Conservation (phyloP, 2,113 vertebrate species). For the Lycaon pictus region DNA sequence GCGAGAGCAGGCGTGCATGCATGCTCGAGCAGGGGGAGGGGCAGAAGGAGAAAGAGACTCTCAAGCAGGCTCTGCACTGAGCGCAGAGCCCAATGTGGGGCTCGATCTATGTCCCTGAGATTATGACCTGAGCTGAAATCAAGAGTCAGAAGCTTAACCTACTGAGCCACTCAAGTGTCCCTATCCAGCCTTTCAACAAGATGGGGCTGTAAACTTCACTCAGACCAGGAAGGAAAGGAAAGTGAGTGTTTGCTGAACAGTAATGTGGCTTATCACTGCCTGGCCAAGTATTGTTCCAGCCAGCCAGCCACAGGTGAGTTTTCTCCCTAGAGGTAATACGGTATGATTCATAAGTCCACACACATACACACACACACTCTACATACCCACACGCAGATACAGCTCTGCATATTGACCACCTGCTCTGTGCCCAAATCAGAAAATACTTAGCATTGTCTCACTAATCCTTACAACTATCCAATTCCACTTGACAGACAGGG, state of each 20-base stretch:
- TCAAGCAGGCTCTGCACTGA: background rate
- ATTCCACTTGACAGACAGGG: background rate
- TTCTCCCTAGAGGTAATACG: background rate
- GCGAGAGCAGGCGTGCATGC: background rate
- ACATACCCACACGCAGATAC: background rate
- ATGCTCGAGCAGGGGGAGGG: background rate
- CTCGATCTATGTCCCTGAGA: background rate
- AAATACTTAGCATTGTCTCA: background rate
- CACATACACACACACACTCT: background rate
- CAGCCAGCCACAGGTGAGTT: background rate
- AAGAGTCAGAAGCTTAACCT: background rate
- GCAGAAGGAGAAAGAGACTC: background rate
- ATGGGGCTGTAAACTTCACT: background rate
- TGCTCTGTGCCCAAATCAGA: background rate
- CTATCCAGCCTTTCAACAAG: background rate
- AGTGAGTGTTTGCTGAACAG: background rate
- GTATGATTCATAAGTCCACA: background rate
- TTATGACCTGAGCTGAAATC: background rate
- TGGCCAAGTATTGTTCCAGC: background rate
- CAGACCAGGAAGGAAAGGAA: background rate
- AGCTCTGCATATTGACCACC: background rate
- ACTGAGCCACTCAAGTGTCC: background rate
- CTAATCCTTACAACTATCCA: background rate
- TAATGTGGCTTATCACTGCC: background rate
- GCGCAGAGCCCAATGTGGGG: fast-evolving